phyloP scores from a whole-genome alignment of 2,113 vertebrate genomes.

The Hylia prasina region DNA sequence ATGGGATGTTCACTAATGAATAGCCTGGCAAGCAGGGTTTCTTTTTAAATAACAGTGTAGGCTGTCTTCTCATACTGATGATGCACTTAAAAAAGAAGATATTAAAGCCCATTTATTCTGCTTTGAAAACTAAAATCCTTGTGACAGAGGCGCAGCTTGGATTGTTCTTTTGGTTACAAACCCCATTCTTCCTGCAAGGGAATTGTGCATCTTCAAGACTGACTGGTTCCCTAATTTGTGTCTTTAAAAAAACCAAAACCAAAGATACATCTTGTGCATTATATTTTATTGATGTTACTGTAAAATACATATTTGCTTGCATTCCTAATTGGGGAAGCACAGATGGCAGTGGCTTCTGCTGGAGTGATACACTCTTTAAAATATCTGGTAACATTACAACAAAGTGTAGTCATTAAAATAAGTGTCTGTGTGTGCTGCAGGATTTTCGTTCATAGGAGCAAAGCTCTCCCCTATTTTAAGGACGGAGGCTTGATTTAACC shows the following conservation, averaged over 20 bases:
- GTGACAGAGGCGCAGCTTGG: not conserved
- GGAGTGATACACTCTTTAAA: slow-evolving; percentile 42
- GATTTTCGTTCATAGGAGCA: not conserved
- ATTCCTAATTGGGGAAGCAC: slow-evolving; percentile 71
- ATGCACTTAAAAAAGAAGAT: not conserved
- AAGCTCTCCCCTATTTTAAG: not conserved
- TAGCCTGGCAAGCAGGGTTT: not conserved
- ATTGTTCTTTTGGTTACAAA: slow-evolving; percentile 18
- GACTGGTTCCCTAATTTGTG: slow-evolving; percentile 30
- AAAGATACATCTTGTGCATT: not conserved
- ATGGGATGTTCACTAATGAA: not conserved
- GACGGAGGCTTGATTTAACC: not conserved
- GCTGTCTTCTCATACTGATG: not conserved
- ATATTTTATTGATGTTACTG: slow-evolving; percentile 68
- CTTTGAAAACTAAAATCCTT: not conserved
- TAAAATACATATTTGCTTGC: slow-evolving; percentile 72
- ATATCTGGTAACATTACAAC: slow-evolving; percentile 52
- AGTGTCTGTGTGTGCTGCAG: not conserved
- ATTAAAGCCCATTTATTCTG: not conserved
- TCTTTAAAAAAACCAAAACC: not conserved
- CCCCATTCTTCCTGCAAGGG: not conserved
- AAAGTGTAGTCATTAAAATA: slow-evolving; percentile 53
- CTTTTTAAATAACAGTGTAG: not conserved
- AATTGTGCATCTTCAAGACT: slow-evolving; percentile 28
- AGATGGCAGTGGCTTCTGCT: slow-evolving; percentile 67